These are phyloP conservation scores for Bellardia pandia DNA, from an alignment of 2,888 invertebrate species.

Conservation along the genomic window DNA sequence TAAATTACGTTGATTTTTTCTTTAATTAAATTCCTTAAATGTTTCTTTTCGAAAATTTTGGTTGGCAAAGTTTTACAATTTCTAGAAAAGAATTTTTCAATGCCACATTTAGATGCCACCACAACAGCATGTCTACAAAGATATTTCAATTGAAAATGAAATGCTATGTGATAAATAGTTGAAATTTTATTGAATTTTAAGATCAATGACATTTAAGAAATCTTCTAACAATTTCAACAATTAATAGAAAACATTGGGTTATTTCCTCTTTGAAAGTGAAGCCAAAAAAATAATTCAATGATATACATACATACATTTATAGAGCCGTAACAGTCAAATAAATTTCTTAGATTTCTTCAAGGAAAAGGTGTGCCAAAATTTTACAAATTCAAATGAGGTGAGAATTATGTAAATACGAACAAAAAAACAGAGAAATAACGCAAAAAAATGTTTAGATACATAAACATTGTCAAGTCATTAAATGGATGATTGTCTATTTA, in stretches of 20 bases:
- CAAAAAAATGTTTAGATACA: not conserved
- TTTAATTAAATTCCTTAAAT: not conserved
- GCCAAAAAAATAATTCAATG: slow-evolving; percentile 42
- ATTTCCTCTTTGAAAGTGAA: slow-evolving; percentile 51
- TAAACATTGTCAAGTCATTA: slow-evolving; percentile 1
- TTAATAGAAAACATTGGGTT: slow-evolving; percentile 54
- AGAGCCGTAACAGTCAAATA: not conserved
- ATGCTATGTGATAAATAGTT: slow-evolving; percentile 32
- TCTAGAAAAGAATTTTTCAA: slow-evolving; percentile 18
- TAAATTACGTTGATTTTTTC: not conserved
- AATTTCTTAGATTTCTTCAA: slow-evolving; percentile 34
- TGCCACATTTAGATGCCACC: slow-evolving; percentile 4
- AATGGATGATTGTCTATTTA: not conserved
- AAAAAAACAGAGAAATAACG: not conserved
- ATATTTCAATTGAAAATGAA: not conserved
- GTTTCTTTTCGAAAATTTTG: not conserved
- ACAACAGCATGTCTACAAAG: not conserved
- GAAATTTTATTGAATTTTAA: slow-evolving; percentile 43
- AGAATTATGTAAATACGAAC: not conserved
- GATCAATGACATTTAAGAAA: slow-evolving; percentile 64
- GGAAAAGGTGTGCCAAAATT: slow-evolving; percentile 46
- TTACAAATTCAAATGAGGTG: slow-evolving; percentile 23
- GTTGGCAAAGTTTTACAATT: not conserved
- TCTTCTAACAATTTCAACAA: slow-evolving; percentile 60
- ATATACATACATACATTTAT: not conserved